These are phyloP conservation scores for Copsychus sechellarum DNA, from an alignment of 2,113 vertebrate species.

Conservation along the genomic window DNA sequence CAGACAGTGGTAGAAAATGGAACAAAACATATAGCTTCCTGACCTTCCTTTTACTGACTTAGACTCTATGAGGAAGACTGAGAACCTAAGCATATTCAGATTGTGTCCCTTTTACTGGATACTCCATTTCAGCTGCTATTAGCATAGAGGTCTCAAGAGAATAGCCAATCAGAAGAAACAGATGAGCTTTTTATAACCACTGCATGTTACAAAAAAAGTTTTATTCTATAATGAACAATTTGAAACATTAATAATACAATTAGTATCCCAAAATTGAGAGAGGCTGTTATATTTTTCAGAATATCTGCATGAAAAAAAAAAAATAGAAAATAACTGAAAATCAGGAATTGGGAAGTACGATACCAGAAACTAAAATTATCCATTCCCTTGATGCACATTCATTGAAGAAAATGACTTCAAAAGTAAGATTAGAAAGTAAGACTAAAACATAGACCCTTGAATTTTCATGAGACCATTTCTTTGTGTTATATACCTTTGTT, in stretches of 20 bases:
- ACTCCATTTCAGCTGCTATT: neutral
- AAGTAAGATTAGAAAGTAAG: neutral
- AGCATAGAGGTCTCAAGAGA: neutral
- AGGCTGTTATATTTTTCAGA: neutral
- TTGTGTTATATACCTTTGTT: neutral
- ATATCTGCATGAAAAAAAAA: neutral
- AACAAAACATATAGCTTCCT: neutral
- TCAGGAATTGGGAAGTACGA: neutral
- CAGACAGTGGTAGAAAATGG: neutral
- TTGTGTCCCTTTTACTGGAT: neutral
- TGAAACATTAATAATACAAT: neutral
- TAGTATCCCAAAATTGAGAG: neutral
- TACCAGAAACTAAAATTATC: neutral
- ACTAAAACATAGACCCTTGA: neutral
- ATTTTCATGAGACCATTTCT: neutral
- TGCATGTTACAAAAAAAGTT: neutral
- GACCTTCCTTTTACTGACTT: neutral
- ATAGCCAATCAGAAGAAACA: neutral
- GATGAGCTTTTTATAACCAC: slow-evolving; percentile 12
- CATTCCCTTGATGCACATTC: rapidly evolving
- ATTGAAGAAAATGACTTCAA: neutral
- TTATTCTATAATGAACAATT: neutral
- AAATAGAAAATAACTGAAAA: neutral
- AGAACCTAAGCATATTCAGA: neutral
- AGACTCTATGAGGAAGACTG: neutral